A percentile compares a stretch with the other conserved stretches of the same genome.
These are phyloP conservation scores for Mesorhabditis belari DNA, from an alignment of 2,888 invertebrate genomes.

Conservation along the genomic window DNA sequence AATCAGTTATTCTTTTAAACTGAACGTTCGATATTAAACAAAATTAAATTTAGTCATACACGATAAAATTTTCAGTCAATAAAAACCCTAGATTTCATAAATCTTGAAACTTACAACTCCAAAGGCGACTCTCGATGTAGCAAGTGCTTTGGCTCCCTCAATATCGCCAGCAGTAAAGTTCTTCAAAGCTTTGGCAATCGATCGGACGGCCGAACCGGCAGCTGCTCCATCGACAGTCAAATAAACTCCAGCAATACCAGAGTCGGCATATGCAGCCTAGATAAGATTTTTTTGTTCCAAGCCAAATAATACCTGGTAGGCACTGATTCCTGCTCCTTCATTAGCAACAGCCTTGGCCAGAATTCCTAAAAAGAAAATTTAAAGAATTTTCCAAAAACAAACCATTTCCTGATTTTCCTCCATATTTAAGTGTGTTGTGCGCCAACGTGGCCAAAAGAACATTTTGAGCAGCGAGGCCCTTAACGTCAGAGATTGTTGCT, in stretches of 20 bases:
- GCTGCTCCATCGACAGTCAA: conserved; percentile 30
- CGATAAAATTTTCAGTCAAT: neutral
- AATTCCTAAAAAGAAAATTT: no score
- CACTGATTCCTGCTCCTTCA: conserved; percentile 12
- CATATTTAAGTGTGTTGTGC: conserved; percentile 18
- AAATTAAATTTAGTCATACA: no score
- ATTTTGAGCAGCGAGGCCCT: conserved; percentile 22
- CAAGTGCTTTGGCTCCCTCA: conserved; percentile 8
- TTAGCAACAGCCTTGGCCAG: conserved; percentile 13
- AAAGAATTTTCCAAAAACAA: no score
- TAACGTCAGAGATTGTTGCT: conserved; percentile 20
- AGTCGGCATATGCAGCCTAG: conserved; percentile 5
- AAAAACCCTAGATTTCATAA: neutral
- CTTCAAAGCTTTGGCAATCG: conserved; percentile 33
- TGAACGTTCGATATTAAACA: no score
- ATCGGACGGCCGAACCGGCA: conserved; percentile 17
- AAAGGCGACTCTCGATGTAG: neutral
- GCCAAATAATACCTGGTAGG: conserved; percentile 18
- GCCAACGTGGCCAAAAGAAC: conserved; percentile 27
- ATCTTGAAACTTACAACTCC: neutral
- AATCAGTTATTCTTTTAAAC: no score
- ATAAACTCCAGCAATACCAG: conserved; percentile 45
- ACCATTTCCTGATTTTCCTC: conserved; percentile 8
- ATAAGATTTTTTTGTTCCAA: neutral
- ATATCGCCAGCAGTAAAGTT: conserved; percentile 23